Percentiles rank a stretch among this genome's conserved stretches.
Conservation (phyloP, 2,797 vertebrate genomes). For the Notolepis coatsorum region DNA sequence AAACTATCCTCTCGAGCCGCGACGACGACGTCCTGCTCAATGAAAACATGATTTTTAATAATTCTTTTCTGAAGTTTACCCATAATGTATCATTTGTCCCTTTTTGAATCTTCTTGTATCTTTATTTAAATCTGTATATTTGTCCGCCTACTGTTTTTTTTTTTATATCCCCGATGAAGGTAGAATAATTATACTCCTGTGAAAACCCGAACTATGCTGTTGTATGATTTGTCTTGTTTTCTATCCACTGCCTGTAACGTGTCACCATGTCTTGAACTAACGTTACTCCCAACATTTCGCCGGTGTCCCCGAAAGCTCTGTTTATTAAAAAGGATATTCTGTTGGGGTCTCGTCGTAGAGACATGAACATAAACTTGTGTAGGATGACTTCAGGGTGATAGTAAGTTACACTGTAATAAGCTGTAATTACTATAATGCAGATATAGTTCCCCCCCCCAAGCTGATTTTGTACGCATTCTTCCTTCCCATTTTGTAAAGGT, state of each 20-base stretch:
- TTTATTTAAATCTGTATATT: slow-evolving; percentile 43
- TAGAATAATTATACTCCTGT: slow-evolving; percentile 34
- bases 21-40: background rate
- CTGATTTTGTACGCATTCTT: slow-evolving; percentile 54
- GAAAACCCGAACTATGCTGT: slow-evolving; percentile 24
- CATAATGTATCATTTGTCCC: background rate
- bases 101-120: slow-evolving; percentile 28
- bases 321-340: background rate
- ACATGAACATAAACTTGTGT: background rate
- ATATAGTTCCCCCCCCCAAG: slow-evolving; percentile 14
- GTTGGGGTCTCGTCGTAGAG: slow-evolving; percentile 16
- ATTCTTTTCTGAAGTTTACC: background rate
- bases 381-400: slow-evolving; percentile 10
- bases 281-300: slow-evolving; percentile 32
- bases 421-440: slow-evolving; percentile 36
- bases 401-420: slow-evolving; percentile 37
- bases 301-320: slow-evolving; percentile 6
- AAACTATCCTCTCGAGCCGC: too few species aligned
- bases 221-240: slow-evolving; percentile 30
- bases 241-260: slow-evolving; percentile 14
- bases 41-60: background rate
- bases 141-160: slow-evolving; percentile 2
- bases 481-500: slow-evolving; percentile 69
- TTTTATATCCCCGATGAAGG: slow-evolving; percentile 33
- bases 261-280: background rate